Conservation (phyloP, 1,140 invertebrate species). For the Coenobita brevimanus region DNA sequence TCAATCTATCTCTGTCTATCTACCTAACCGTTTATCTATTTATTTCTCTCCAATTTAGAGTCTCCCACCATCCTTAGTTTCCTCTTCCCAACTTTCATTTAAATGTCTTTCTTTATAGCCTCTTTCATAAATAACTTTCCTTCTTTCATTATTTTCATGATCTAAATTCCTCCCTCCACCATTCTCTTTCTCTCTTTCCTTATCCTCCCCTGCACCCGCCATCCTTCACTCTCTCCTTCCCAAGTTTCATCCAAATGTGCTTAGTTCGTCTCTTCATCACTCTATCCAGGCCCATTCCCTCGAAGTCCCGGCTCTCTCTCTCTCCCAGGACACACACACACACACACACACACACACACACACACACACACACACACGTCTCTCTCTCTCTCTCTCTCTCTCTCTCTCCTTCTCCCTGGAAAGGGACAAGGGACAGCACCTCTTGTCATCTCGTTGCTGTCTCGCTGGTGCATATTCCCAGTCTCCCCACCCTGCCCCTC, state of each 20-base stretch:
- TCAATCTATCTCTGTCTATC: too few species aligned
- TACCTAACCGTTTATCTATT: too few species aligned
- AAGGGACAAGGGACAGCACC: not conserved
- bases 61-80: not conserved
- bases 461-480: not conserved
- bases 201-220: not conserved
- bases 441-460: not conserved
- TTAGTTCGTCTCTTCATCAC: too few species aligned
- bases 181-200: not conserved
- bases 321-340: not conserved
- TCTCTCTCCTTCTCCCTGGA: conserved; percentile 5
- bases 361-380: conserved; percentile 21
- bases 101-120: not conserved
- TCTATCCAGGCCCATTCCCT: too few species aligned
- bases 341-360: conserved; percentile 27
- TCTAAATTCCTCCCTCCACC: not conserved
- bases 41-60: conserved; percentile 14
- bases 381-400: conserved; percentile 22
- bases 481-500: not conserved
- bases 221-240: not conserved
- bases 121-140: not conserved
- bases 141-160: too few species aligned
- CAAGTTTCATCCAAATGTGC: too few species aligned
- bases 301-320: not conserved
- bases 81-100: too few species aligned